A percentile compares a stretch with the other conserved stretches of the same genome.
phyloP scores from a whole-genome alignment of 2,888 invertebrate genomes.

The Octonoba sinensis region DNA sequence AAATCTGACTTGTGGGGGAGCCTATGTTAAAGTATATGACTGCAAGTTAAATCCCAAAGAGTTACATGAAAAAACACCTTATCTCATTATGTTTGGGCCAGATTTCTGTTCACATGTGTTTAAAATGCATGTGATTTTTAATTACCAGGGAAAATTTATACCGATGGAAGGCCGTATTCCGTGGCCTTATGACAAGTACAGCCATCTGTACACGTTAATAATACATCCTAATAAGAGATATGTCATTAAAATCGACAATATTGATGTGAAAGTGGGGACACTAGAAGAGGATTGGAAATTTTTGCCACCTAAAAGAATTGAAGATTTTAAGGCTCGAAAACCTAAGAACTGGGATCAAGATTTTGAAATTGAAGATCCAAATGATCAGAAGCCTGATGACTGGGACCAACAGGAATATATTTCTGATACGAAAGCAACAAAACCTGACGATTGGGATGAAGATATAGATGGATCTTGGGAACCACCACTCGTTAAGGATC shows the following conservation, averaged over 20 bases:
- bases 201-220: constrained; percentile 96
- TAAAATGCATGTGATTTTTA: constrained; percentile 99
- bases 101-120: constrained; percentile 99
- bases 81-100: constrained; percentile 98
- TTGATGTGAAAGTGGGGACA: constrained; percentile 91
- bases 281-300: constrained; percentile 98
- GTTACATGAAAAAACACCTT: constrained; percentile 97
- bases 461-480: constrained; percentile 99
- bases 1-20: constrained; percentile 97
- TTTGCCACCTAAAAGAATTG: constrained; percentile 96
- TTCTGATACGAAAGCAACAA: constrained; percentile 94
- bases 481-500: constrained; percentile 98
- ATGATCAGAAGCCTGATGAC: constrained; percentile 95
- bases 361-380: constrained; percentile 93
- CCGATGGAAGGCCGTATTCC: constrained; percentile 98
- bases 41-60: constrained; percentile 90
- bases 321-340: constrained; percentile 95
- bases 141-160: constrained; percentile 97
- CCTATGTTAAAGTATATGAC: constrained; percentile 90
- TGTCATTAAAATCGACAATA: constrained; percentile 95
- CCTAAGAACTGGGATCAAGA: constrained; percentile 97
- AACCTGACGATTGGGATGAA: constrained; percentile 99
- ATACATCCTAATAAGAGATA: constrained; percentile 97
- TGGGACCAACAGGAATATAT: constrained; percentile 99
- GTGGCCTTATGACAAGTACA: constrained; percentile 94